Percentiles rank a stretch among this genome's conserved stretches.
These are phyloP conservation scores for Bucorvus abyssinicus DNA, from an alignment of 2,797 vertebrate species.

Conservation along the genomic window DNA sequence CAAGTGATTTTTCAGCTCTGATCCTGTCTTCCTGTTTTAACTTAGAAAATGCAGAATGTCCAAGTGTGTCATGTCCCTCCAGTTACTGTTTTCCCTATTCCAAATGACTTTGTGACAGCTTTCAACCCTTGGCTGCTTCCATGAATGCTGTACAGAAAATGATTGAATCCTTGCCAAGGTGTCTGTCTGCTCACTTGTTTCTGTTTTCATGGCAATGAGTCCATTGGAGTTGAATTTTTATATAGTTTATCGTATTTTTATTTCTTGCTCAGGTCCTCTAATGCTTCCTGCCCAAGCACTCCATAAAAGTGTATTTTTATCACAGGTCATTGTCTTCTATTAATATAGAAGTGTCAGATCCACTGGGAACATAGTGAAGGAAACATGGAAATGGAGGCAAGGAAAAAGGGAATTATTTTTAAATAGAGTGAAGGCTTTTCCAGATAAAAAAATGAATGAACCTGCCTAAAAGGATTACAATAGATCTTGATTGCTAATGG, in stretches of 20 bases:
- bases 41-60: neutral
- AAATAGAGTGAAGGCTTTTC: slow-evolving; percentile 9
- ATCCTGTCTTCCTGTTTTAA: neutral
- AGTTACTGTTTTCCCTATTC: neutral
- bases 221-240: neutral
- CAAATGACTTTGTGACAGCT: neutral
- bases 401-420: slow-evolving; percentile 8
- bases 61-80: neutral
- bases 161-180: neutral
- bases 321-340: slow-evolving; percentile 22
- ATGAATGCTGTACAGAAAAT: neutral
- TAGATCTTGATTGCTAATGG: neutral
- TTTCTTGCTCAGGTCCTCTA: neutral
- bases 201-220: neutral
- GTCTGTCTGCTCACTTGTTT: slow-evolving; percentile 21
- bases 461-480: neutral
- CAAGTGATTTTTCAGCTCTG: neutral
- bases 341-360: slow-evolving; percentile 5
- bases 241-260: neutral
- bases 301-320: slow-evolving; percentile 21
- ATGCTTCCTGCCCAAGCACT: slow-evolving; percentile 5
- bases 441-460: neutral
- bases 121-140: neutral
- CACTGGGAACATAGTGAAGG: neutral
- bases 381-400: neutral